Evolutionary conservation across 2,113 vertebrate species (phyloP).

Genomic region (Illadopsis cleaveri): DNA sequence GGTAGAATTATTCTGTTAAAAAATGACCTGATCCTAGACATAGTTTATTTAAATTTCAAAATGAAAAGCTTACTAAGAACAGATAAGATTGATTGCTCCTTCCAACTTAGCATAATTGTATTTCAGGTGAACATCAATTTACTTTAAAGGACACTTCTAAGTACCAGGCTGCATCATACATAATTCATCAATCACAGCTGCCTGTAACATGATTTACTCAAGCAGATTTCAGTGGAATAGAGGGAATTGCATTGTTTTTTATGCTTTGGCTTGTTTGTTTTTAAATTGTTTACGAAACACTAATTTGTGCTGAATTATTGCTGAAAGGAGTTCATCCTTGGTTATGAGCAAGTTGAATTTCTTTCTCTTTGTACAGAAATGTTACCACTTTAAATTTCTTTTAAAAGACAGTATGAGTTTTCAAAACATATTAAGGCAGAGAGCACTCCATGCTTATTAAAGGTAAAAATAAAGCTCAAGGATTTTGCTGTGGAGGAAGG

Average conservation of each 20-base stretch:
- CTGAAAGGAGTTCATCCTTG: conserved; percentile 37
- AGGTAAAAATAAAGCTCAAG: conserved; percentile 20
- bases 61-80: conserved; percentile 81
- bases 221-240: conserved; percentile 69
- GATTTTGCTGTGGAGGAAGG: neutral
- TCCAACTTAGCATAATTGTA: conserved; percentile 84
- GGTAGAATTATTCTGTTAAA: conserved; percentile 69
- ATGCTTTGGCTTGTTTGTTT: conserved; percentile 56
- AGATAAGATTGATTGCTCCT: conserved; percentile 83
- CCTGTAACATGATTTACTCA: conserved; percentile 72
- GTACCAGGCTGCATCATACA: conserved; percentile 81
- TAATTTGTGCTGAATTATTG: conserved; percentile 44
- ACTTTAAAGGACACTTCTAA: conserved; percentile 86
- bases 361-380: conserved; percentile 4
- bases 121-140: conserved; percentile 89
- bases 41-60: conserved; percentile 83
- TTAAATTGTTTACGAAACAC: conserved; percentile 60
- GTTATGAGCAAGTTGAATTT: conserved; percentile 16
- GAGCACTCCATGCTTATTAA: neutral
- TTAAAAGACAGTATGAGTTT: conserved; percentile 25
- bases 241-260: conserved; percentile 61
- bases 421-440: neutral
- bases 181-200: conserved; percentile 82
- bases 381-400: neutral
- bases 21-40: conserved; percentile 71